Conservation (phyloP, 1,140 invertebrate genomes). For the Brachionus sp. region DNA sequence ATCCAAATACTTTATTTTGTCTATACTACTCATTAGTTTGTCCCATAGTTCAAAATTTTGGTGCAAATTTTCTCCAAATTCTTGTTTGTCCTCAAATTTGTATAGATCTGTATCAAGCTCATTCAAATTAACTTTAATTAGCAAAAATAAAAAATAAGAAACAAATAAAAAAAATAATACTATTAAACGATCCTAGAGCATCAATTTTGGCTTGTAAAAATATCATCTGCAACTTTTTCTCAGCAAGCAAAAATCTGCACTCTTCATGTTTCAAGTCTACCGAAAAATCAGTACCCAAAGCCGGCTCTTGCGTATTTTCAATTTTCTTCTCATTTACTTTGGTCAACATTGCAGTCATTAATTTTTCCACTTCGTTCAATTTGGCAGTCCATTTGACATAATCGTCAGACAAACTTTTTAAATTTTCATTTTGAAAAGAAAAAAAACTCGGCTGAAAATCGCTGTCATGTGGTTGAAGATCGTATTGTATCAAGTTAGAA, state of each 20-base stretch:
- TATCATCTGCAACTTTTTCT: constrained; percentile 43
- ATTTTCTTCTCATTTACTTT: constrained; percentile 15
- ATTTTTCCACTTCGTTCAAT: constrained; percentile 24
- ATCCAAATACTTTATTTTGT: constrained; percentile 27
- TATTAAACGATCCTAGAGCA: constrained; percentile 31
- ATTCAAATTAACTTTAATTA: constrained; percentile 37
- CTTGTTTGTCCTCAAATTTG: constrained; percentile 1
- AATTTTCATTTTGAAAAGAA: constrained; percentile 19
- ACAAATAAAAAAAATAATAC: too few species aligned
- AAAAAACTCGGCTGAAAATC: constrained; percentile 36
- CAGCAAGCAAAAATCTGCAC: neutral
- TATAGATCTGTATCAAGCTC: neutral
- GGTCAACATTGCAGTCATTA: constrained; percentile 15
- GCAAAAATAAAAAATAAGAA: too few species aligned
- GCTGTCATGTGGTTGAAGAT: constrained; percentile 26
- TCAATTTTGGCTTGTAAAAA: constrained; percentile 41
- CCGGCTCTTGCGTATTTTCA: neutral
- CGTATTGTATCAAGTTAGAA: constrained; percentile 35
- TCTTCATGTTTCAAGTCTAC: constrained; percentile 22
- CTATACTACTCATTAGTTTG: constrained; percentile 32
- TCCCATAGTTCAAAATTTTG: constrained; percentile 46
- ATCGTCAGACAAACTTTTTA: constrained; percentile 16
- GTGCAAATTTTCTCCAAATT: neutral
- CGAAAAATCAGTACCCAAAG: neutral
- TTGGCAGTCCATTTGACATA: constrained; percentile 31